phyloP scores from a whole-genome alignment of 1,140 invertebrate genomes.

The Pseudobourletiella spinata region DNA sequence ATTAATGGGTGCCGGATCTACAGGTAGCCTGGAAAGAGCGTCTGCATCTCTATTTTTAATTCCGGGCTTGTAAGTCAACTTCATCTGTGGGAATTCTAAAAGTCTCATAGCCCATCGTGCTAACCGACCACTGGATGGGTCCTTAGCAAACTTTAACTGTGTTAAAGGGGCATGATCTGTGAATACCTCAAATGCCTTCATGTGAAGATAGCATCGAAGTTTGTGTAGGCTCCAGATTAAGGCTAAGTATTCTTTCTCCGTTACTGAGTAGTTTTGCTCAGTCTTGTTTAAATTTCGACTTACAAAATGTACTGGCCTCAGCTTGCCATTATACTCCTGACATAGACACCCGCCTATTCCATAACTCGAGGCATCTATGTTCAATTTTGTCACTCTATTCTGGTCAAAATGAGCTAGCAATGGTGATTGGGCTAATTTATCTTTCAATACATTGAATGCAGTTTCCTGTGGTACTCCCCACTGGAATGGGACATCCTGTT shows the following conservation, averaged over 20 bases:
- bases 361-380: not conserved
- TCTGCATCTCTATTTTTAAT: not conserved
- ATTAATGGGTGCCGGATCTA: not conserved
- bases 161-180: not conserved
- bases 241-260: not conserved
- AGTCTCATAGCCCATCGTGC: conserved; percentile 5
- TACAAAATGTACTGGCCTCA: not conserved
- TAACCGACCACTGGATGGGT: not conserved
- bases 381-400: not conserved
- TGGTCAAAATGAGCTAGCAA: not conserved
- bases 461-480: not conserved
- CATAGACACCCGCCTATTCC: not conserved
- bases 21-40: not conserved
- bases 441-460: not conserved
- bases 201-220: not conserved
- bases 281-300: not conserved
- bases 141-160: not conserved
- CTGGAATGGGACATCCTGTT: not conserved
- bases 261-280: not conserved
- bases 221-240: not conserved
- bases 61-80: not conserved
- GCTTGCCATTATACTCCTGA: not conserved
- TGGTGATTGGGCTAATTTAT: not conserved
- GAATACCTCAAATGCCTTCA: not conserved
- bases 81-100: not conserved